Evolutionary conservation across 2,888 invertebrate genomes (phyloP), one percentile per base, ranked within the genome.

Genomic region (Monopis laevigella): DNA sequence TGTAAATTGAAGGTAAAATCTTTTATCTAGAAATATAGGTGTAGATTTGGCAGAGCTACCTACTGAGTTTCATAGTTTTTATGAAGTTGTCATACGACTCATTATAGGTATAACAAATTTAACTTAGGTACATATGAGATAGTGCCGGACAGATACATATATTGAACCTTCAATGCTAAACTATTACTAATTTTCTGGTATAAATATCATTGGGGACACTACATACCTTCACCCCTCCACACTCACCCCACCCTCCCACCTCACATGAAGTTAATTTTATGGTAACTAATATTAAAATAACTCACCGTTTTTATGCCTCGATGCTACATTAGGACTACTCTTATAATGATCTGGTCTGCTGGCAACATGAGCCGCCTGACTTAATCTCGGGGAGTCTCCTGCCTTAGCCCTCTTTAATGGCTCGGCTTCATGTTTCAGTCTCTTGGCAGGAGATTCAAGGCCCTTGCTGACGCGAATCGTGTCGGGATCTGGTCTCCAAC

Each of bases 271-370:
- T 29, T 5, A 5, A 8, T 29, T 29, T n/a, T 24, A 24, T 24
- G 14, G 6, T 34, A 29, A 29, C 11, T 7, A 34, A 18, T 18
- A n/a, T n/a, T 21, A 24, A 11, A 12, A 24, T 16, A 17, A 44
- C 56, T 50, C 43, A 78, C 77, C 70, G 38, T 62, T 56, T 62
- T 80, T 78, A 52, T 74, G 72, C 27, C 77, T 64, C 0, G 80
- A 74, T 0, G 85, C 85, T 11, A 86, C 86, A 56, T 86, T 86
- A 3, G 86, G 86, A 39, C 86, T 86, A 42, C 86, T 86, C 50
- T 86, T 85, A 52, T 86, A 82, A 55, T 86, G 86, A 27, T 84
- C 62, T 12, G 77, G 78, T 39, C 71, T 56, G n/a, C n/a, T n/a
- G 0, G 51, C 43, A 13, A 51, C 51, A 36, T 67, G 69, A 1